phyloP scores from a whole-genome alignment of 2,113 vertebrate species.

The Archocentrus centrarchus region DNA sequence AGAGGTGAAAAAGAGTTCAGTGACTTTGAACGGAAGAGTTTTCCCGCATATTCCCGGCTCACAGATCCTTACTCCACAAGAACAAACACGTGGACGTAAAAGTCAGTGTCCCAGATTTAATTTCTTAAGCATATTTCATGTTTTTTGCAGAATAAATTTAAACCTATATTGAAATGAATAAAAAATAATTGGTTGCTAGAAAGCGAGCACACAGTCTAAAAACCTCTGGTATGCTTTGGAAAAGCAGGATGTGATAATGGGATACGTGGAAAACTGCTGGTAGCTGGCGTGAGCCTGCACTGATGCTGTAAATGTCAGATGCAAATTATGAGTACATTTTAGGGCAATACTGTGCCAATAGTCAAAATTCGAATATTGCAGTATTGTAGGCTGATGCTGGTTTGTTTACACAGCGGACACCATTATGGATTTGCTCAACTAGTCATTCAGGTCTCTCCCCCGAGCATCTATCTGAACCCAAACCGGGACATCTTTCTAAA shows the following conservation, averaged over 20 bases:
- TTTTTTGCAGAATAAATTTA: neutral
- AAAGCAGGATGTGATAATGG: neutral
- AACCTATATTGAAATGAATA: neutral
- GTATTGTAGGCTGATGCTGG: neutral
- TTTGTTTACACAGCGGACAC: neutral
- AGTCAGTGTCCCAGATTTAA: neutral
- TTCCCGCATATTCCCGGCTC: neutral
- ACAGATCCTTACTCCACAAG: neutral
- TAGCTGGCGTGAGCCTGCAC: neutral
- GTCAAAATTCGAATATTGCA: no score
- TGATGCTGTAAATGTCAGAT: neutral
- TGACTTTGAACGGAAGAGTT: neutral
- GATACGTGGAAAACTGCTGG: neutral
- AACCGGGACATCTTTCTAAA: no score
- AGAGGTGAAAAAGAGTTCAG: neutral
- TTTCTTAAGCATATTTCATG: neutral
- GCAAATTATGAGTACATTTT: no score
- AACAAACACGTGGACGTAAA: neutral
- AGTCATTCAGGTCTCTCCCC: neutral
- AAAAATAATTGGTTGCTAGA: neutral
- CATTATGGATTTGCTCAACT: neutral
- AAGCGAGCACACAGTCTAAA: neutral
- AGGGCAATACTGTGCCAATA: no score
- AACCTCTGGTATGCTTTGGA: neutral
- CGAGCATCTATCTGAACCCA: neutral